A percentile compares a stretch with the other conserved stretches of the same genome.
phyloP scores from a whole-genome alignment of 2,888 invertebrate genomes.

The Caenorhabditis sulstoni region DNA sequence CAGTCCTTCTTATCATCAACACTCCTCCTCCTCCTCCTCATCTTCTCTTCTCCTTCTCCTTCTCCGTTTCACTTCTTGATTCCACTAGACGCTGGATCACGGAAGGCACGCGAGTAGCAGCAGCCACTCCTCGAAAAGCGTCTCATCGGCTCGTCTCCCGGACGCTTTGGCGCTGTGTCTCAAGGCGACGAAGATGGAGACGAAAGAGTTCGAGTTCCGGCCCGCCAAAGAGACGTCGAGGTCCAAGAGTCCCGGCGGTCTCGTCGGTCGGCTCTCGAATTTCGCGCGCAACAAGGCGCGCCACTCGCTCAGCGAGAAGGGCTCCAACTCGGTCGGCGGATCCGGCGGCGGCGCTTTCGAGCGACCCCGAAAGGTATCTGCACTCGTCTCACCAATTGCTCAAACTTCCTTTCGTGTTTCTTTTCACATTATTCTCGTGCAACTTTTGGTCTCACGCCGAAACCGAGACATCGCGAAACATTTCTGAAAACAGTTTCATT shows the following conservation, averaged over 20 bases:
- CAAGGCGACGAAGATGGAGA: constrained; percentile 64
- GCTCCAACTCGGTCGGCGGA: constrained; percentile 54
- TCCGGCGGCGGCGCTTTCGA: constrained; percentile 52
- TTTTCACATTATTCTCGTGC: too few relatives aligned
- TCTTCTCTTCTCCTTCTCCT: constrained; percentile 9
- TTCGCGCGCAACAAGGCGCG: constrained; percentile 78
- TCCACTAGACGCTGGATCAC: constrained; percentile 49
- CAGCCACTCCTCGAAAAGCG: constrained; percentile 36
- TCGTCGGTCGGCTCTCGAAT: constrained; percentile 75
- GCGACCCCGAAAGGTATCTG: constrained; percentile 57
- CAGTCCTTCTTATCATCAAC: constrained; percentile 23
- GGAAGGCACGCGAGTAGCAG: constrained; percentile 17
- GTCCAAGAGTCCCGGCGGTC: constrained; percentile 79
- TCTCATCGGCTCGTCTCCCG: constrained; percentile 71
- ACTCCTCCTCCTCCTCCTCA: too few relatives aligned
- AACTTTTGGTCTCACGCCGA: too few relatives aligned
- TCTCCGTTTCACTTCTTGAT: constrained; percentile 14
- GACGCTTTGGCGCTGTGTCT: constrained; percentile 77
- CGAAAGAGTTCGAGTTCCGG: constrained; percentile 78
- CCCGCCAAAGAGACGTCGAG: constrained; percentile 70
- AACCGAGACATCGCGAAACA: too few relatives aligned
- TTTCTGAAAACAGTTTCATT: too few relatives aligned
- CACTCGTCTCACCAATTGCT: constrained; percentile 3
- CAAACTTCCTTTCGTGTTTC: too few relatives aligned
- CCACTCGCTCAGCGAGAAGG: constrained; percentile 74